Evolutionary conservation across 2,113 vertebrate genomes (phyloP).

Genomic region (Elephas maximus): DNA sequence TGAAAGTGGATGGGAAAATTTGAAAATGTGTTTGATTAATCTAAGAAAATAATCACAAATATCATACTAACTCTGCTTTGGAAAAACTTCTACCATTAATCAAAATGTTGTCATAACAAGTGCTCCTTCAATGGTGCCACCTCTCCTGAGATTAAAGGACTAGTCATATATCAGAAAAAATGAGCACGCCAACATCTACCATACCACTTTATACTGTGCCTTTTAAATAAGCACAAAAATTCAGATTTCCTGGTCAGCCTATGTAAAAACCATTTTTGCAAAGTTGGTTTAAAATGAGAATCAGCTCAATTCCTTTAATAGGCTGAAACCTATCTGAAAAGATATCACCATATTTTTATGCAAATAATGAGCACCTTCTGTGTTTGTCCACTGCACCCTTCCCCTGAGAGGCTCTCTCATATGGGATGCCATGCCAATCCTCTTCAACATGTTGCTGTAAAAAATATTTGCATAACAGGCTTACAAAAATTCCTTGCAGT

Average conservation of each 20-base stretch:
- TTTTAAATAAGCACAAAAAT: not conserved
- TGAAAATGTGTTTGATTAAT: not conserved
- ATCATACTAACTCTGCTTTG: not conserved
- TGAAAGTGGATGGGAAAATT: not conserved
- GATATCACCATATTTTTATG: not conserved
- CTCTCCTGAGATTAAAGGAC: not conserved
- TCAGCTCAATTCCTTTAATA: not conserved
- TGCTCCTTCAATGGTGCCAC: not conserved
- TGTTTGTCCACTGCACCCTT: no score
- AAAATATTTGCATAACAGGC: no score
- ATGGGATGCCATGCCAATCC: no score
- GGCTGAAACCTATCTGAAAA: not conserved
- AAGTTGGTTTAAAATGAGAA: not conserved
- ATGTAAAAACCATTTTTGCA: not conserved
- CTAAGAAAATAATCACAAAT: not conserved
- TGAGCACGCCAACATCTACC: not conserved
- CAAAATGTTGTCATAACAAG: not conserved
- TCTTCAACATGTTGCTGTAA: no score
- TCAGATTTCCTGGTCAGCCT: not conserved
- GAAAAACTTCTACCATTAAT: not conserved
- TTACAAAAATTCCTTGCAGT: no score
- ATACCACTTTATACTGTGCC: not conserved
- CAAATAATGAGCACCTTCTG: no score
- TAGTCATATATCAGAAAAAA: not conserved
- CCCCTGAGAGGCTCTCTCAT: no score